Conservation (phyloP, 1,140 invertebrate genomes). For the Amphibalanus amphitrite region DNA sequence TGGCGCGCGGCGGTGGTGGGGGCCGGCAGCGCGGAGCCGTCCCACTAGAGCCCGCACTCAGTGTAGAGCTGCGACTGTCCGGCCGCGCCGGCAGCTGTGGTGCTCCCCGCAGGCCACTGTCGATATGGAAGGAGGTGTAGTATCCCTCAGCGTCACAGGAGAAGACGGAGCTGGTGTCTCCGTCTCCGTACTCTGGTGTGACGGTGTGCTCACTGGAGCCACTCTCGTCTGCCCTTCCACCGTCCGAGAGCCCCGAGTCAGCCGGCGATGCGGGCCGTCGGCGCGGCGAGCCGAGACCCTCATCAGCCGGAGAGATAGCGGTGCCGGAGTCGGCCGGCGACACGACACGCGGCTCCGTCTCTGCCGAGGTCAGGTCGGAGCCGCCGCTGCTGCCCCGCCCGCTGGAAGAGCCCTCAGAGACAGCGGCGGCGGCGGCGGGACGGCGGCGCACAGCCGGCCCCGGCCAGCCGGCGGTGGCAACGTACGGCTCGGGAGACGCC, state of each 20-base stretch:
- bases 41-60: conserved; percentile 9
- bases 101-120: conserved; percentile 59
- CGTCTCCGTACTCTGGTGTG: conserved; percentile 63
- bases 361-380: background rate
- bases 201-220: conserved; percentile 67
- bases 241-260: background rate
- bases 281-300: background rate
- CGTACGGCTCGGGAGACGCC: background rate
- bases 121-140: conserved; percentile 91
- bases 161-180: conserved; percentile 82
- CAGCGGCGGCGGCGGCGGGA: background rate
- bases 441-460: too few relatives aligned
- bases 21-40: conserved; percentile 45
- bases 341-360: background rate
- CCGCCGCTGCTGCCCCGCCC: background rate
- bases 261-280: background rate
- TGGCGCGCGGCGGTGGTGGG: conserved; percentile 45
- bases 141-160: conserved; percentile 93
- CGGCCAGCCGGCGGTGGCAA: background rate
- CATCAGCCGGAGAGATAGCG: background rate
- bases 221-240: background rate
- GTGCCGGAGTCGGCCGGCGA: background rate
- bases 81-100: conserved; percentile 1
- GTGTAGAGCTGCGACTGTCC: conserved; percentile 16
- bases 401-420: background rate